Evolutionary conservation across 2,888 invertebrate genomes (phyloP), one percentile per base, ranked within the genome.

Genomic region (Euzophera pinguis): DNA sequence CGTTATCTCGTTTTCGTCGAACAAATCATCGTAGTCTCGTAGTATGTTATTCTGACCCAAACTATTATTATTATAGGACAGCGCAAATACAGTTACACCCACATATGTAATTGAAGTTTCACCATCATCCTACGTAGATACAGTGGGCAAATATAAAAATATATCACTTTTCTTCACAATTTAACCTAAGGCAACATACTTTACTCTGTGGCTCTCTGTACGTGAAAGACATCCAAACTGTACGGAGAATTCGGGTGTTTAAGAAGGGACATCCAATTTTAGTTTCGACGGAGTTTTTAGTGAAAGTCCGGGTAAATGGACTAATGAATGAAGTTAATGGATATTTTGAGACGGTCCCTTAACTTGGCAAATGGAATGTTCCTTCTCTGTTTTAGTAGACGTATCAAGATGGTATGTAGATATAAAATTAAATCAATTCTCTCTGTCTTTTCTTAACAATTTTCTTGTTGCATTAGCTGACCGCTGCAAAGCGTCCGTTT

Each of bases 311-410:
- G 32, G 43, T 1, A 29, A 43, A 43, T 29, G 43, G 29, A 13
- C 45, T 45, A 45, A 45, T 45, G 45, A 45, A 45, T 45, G 45
- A 32, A 45, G 32, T 45, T 45, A 45, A 45, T 45, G 45, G 45
- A 1, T 10, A 39, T 32, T 34, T 34, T 32, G 45, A 32, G 29
- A 45, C 14, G 45, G 45, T 34, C 45, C 45, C 45, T 45, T 32
- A 32, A 45, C 14, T 32, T 45, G 14, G 45, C 9, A 32, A 45
- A 45, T 29, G 45, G 45, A 32, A 32, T 45, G 32, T 16, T 45
- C 27, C 10, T 13, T 9, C 14, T 32, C n/a, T 12, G 43, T 43
- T 43, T 43, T 43, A 43, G 13, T n/a, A 29, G 43, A 29, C 27
- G 27, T 43, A 29, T 39, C 39, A 39, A 16, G 10, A 16, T 16